These are phyloP conservation scores for Ips nitidus DNA, from an alignment of 1,140 invertebrate genomes.

Conservation along the genomic window DNA sequence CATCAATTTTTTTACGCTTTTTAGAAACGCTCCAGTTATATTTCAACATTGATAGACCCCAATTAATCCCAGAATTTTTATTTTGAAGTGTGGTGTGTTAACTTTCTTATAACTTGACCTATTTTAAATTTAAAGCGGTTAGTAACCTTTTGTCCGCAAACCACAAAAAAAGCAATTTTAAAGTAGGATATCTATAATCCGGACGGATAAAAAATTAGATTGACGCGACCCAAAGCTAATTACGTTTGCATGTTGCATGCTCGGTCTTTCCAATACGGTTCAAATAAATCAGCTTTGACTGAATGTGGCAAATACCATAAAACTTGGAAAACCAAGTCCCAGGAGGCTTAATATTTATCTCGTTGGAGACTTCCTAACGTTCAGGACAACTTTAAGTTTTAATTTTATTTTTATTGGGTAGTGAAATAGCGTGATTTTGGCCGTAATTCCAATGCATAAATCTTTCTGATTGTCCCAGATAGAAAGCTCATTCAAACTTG, in stretches of 20 bases:
- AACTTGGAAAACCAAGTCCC: background rate
- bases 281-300: conserved; percentile 2
- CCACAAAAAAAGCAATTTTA: too few relatives aligned
- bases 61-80: too few relatives aligned
- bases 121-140: too few relatives aligned
- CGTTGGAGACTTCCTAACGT: background rate
- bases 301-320: conserved; percentile 1
- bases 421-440: conserved; percentile 1
- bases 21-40: background rate
- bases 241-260: conserved; percentile 3
- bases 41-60: background rate
- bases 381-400: conserved; percentile 3
- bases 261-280: background rate
- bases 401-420: conserved; percentile 3
- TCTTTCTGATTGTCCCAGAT: conserved; percentile 3
- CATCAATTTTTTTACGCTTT: background rate
- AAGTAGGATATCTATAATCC: too few relatives aligned
- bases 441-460: background rate
- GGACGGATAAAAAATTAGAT: too few relatives aligned
- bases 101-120: too few relatives aligned
- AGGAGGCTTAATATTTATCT: background rate
- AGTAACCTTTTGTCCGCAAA: too few relatives aligned
- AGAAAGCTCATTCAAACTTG: conserved; percentile 2
- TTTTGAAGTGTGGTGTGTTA: too few relatives aligned
- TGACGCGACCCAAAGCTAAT: background rate